Evolutionary conservation across 2,113 vertebrate genomes (phyloP).

Genomic region (Xerus inauris): DNA sequence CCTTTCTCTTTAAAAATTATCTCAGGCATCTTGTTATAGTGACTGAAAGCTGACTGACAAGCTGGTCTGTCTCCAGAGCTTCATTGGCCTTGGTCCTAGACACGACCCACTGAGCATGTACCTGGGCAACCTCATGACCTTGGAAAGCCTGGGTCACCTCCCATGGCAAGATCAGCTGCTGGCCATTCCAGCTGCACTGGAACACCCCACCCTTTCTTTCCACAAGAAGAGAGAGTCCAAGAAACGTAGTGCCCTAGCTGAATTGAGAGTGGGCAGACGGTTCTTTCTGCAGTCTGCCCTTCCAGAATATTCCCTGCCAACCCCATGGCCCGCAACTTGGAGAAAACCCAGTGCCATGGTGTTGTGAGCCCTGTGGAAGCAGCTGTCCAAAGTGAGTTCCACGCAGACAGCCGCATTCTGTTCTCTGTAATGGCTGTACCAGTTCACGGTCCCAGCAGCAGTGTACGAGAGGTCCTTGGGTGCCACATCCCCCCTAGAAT

Average conservation of each 20-base stretch:
- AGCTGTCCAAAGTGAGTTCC: rapidly evolving
- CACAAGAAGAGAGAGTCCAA: background rate
- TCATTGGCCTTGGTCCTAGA: background rate
- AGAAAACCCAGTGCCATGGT: rapidly evolving
- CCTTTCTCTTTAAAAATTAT: background rate
- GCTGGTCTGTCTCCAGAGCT: background rate
- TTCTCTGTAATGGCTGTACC: background rate
- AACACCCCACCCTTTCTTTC: background rate
- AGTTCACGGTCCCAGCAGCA: background rate
- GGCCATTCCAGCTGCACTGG: no score
- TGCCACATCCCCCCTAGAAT: background rate
- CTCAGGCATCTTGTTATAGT: background rate
- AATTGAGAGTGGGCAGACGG: rapidly evolving
- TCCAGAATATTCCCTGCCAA: background rate
- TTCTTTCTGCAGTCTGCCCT: background rate
- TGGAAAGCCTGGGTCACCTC: background rate
- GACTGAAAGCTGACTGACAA: background rate
- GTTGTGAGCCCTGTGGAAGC: rapidly evolving
- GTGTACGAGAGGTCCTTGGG: no score
- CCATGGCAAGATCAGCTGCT: background rate
- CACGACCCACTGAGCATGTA: rapidly evolving
- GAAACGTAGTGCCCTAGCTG: rapidly evolving
- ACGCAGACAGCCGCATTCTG: no score
- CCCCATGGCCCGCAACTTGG: rapidly evolving
- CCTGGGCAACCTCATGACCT: no score